Evolutionary conservation across 2,888 invertebrate species (phyloP), one percentile per base, ranked within the genome.

Genomic region (Thereva unica): DNA sequence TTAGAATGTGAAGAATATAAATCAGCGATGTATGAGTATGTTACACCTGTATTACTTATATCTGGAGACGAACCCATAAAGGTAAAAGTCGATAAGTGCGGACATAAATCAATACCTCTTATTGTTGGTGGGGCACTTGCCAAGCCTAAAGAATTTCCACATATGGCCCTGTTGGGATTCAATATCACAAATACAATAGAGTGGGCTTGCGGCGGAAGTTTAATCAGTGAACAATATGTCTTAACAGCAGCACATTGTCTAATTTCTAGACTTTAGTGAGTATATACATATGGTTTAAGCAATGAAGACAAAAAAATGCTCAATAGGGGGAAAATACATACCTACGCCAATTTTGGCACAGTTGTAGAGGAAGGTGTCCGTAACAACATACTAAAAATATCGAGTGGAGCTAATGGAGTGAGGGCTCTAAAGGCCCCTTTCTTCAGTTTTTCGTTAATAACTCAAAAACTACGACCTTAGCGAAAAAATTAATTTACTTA

Each of bases 181-280:
- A 65, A 70, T 47, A 64, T 34, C n/a, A 40, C 10, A 38, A 52
- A 59, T 45, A 65, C 65, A 50, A 49, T 64, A 34, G 67, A 64
- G 45, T 82, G 80, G 81, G 42, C 63, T 1, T 86, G 86, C 73
- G 86, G 85, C 4, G 87, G 86, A 1, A 80, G 83, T 1, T 74
- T 87, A 37, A 81, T 87, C 23, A 83, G 83, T 52, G 79, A 82
- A 6, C 74, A 75, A 50, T 83, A 82, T 76, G 80, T 86, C 2
- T 73, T 86, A 42, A 85, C 85, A 2, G 85, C 85, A 3, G 86
- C 84, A 0, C 86, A 87, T 73, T 87, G 87, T 70, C 71, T 76
- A n/a, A 50, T 70, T 12, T 67, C 72, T 40, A 6, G 57, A 41
- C 66, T 68, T 45, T 57, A 67, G 74, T 72, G 71, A 69, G 70